Conservation (phyloP, 2,888 invertebrate species). For the Mylabris sibirica region DNA sequence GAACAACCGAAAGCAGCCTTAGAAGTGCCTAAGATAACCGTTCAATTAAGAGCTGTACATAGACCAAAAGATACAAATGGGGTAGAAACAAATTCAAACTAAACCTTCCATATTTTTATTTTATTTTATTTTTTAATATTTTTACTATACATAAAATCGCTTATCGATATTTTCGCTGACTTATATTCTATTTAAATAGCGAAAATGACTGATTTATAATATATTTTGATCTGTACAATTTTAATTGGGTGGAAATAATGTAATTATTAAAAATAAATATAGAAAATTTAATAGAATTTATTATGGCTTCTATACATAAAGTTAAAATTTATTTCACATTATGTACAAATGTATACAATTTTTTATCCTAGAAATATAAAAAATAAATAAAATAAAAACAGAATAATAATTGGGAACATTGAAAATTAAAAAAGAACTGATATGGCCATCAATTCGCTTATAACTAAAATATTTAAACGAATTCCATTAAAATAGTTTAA, state of each 20-base stretch:
- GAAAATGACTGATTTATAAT: conserved; percentile 1
- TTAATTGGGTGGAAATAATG: neutral
- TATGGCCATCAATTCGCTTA: conserved; percentile 36
- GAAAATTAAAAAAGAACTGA: conserved; percentile 28
- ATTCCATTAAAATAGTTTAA: conserved; percentile 11
- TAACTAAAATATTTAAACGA: conserved; percentile 21
- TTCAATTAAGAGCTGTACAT: conserved; percentile 44
- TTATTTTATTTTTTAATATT: no score
- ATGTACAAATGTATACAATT: conserved; percentile 52
- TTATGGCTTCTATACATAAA: conserved; percentile 35
- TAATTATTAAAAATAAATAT: conserved; percentile 5
- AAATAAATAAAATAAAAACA: conserved; percentile 31
- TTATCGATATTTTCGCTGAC: neutral
- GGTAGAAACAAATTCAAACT: conserved; percentile 29
- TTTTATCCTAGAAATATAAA: conserved; percentile 14
- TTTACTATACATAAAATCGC: neutral
- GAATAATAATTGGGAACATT: conserved; percentile 12
- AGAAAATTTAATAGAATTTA: conserved; percentile 11
- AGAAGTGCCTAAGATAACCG: conserved; percentile 49
- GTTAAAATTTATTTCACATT: conserved; percentile 41
- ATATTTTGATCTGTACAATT: neutral
- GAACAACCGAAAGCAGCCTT: conserved; percentile 43
- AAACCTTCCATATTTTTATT: neutral
- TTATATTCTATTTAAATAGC: neutral
- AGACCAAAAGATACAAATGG: conserved; percentile 32